phyloP scores from a whole-genome alignment of 2,113 vertebrate species.

The Ageneiosus marmoratus region DNA sequence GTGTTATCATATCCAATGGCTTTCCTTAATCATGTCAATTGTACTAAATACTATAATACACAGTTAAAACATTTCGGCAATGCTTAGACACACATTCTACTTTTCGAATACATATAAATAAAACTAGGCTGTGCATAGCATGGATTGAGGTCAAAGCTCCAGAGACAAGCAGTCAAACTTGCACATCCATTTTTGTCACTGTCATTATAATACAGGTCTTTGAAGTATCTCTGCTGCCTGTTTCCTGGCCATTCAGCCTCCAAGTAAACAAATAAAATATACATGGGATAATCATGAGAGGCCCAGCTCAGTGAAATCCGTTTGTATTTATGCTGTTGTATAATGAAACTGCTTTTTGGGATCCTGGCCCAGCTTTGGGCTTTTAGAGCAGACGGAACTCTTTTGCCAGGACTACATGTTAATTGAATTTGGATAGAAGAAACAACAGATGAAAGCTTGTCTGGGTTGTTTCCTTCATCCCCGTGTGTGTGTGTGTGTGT shows the following conservation, averaged over 20 bases:
- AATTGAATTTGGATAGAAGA: constrained; percentile 66
- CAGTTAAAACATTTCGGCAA: background rate
- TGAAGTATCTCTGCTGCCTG: constrained; percentile 20
- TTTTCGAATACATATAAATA: background rate
- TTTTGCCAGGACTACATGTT: constrained; percentile 55
- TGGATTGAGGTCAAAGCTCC: constrained; percentile 22
- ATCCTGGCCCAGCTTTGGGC: constrained; percentile 45
- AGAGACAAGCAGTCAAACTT: background rate
- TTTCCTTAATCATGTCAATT: background rate
- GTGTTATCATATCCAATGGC: background rate
- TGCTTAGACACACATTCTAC: background rate
- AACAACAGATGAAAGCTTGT: constrained; percentile 68
- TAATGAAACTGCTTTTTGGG: constrained; percentile 37
- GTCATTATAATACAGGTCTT: constrained; percentile 27
- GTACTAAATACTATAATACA: background rate
- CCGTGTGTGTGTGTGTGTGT: background rate
- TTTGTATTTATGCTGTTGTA: constrained; percentile 27
- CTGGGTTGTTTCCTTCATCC: constrained; percentile 49
- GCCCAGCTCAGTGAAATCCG: constrained; percentile 3
- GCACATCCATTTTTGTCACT: background rate
- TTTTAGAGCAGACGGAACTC: constrained; percentile 54
- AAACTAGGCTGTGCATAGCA: background rate
- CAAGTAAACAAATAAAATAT: constrained; percentile 43
- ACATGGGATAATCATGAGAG: constrained; percentile 33
- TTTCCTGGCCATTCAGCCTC: constrained; percentile 30